Evolutionary conservation across 2,113 vertebrate genomes (phyloP).

Genomic region (Nothoprocta pentlandii): DNA sequence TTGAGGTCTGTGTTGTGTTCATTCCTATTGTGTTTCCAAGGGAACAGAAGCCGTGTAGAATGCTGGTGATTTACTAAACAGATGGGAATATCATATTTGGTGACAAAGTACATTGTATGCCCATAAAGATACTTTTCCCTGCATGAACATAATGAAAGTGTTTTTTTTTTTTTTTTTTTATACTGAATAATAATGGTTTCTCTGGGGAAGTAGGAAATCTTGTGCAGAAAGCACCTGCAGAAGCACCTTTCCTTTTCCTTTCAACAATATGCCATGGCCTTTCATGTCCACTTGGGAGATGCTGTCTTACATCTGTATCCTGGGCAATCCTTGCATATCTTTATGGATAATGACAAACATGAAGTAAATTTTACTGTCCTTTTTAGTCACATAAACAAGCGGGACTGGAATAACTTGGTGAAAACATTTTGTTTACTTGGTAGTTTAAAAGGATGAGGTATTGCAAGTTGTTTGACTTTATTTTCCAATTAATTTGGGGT

Average conservation of each 20-base stretch:
- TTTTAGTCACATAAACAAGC: not conserved
- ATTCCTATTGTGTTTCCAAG: conserved; percentile 47
- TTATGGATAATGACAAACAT: not conserved
- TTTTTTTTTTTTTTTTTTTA: not conserved
- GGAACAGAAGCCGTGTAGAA: conserved; percentile 44
- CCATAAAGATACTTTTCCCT: conserved; percentile 7
- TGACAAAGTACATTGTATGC: conserved; percentile 17
- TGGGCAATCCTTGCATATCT: not conserved
- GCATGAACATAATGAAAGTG: not conserved
- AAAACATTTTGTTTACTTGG: not conserved
- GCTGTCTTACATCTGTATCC: not conserved
- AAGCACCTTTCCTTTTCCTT: not conserved
- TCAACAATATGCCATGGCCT: not conserved
- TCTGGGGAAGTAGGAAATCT: not conserved
- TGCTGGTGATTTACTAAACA: conserved; percentile 18
- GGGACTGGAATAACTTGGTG: not conserved
- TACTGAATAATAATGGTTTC: not conserved
- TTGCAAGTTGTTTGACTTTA: not conserved
- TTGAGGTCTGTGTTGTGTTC: conserved; percentile 52
- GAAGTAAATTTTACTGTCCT: not conserved
- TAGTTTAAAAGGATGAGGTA: not conserved
- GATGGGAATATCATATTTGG: not conserved
- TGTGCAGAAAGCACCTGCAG: not conserved
- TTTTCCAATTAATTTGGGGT: not conserved
- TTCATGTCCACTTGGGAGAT: not conserved